Evolutionary conservation across 2,888 invertebrate species (phyloP), one percentile per base, ranked within the genome.

Genomic region (Ophion costatus): DNA sequence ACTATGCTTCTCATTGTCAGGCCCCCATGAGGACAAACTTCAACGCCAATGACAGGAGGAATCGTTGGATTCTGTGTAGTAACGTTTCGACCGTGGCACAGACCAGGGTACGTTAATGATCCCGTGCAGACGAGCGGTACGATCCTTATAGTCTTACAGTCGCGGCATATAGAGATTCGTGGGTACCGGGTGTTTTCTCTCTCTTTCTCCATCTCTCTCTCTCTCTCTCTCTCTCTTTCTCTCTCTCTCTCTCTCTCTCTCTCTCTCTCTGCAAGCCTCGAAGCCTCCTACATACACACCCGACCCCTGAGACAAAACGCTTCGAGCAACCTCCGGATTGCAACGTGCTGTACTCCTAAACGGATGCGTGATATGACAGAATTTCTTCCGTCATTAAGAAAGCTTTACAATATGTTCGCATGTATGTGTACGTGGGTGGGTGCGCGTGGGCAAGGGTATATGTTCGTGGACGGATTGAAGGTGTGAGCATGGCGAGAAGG

Each of bases 371-470:
- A 90, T 90, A 90, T 91, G 92, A 93, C 93, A 92, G 92, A 93
- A 93, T 93, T 92, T 93, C 93, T 93, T 93, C 93, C 93, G 93
- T 93, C 93, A 93, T 93, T 93, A 93, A 93, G 91, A 92, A 93
- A 91, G 90, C 90, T 89, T 90, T 91, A 92, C 92, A 92, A 92
- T 92, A 89, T 91, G 89, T 89, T 74, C 80, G 64, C n/a, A 56
- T 79, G 73, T 51, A 61, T 78, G 22, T 61, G 64, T n/a, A 38
- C 38, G 22, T 57, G 4, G 20, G 29, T 67, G 5, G 71, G 22
- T 64, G 22, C 69, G 0, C 51, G 80, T 38, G 56, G 66, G 20
- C 63, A 66, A 24, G 51, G 7, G 20, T 56, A 33, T 67, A 29
- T 51, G 59, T 59, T 22, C 57, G 73, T n/a, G 22, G 66, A 74